phyloP scores from a whole-genome alignment of 2,113 vertebrate genomes.

The Camelus dromedarius region DNA sequence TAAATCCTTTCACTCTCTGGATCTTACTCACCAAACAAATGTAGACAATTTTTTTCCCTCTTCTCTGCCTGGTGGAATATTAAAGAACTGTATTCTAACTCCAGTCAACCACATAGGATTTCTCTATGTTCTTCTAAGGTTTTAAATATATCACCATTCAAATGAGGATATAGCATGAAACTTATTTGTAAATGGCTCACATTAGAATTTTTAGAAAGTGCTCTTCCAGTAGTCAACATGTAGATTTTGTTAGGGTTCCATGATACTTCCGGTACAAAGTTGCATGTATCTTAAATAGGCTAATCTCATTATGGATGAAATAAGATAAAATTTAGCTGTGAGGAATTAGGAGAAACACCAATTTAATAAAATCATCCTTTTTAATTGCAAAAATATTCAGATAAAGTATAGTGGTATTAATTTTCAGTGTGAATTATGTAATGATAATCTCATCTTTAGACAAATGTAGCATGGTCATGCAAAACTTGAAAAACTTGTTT shows the following conservation, averaged over 20 bases:
- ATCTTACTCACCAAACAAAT: constrained; percentile 40
- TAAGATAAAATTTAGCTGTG: constrained; percentile 24
- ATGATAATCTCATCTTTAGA: constrained; percentile 35
- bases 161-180: not conserved
- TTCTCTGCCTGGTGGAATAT: constrained; percentile 70
- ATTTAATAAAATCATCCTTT: constrained; percentile 36
- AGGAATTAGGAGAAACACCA: constrained; percentile 21
- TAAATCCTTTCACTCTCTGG: constrained; percentile 57
- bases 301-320: not conserved
- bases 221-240: not conserved
- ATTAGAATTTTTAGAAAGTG: constrained; percentile 45
- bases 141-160: constrained; percentile 20
- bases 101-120: not conserved
- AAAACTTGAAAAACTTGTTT: constrained; percentile 47
- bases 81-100: constrained; percentile 16
- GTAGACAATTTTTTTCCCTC: constrained; percentile 37
- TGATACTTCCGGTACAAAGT: constrained; percentile 12
- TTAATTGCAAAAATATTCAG: constrained; percentile 23
- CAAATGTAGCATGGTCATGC: not conserved
- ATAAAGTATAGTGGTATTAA: not conserved
- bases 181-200: not conserved
- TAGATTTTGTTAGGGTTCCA: constrained; percentile 22
- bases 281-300: not conserved
- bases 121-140: not conserved
- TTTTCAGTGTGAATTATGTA: not conserved